Base-by-base conservation (phyloP, 2,113 vertebrate genomes). In the Xyliphius kryptos region DNA sequence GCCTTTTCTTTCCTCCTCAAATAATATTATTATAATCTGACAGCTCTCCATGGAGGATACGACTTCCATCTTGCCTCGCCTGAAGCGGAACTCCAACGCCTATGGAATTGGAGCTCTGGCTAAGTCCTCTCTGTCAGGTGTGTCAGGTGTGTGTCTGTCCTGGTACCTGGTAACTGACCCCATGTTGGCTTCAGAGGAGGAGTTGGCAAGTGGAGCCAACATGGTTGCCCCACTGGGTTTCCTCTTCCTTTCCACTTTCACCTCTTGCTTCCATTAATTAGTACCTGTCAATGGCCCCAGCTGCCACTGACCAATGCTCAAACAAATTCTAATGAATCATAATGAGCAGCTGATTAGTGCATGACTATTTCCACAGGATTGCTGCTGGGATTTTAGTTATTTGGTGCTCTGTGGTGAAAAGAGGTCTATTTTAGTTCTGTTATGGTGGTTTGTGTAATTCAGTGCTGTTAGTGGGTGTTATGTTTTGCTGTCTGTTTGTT, bases 21-120 rank as follows among this genome's bases (percentile, higher is more conserved):
- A n/a, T n/a, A n/a, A 37, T 19, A 51, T 37, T 64, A 47, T 56
- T 58, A 70, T 82, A 41, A 6, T 68, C 48, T 5, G 77, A 60
- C 78, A 98, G 95, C 85, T 95, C 60, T 98, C 95, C 78, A 95
- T 97, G 93, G 95, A 98, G 87, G 95, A 98, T 79, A 98, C 95
- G 26, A 97, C 93, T 70, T 98, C 95, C 76, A 98, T 98, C 74
- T 92, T 98, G 64, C 95, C 95, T 66, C 91, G 91, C 76, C 88
- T 96, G 73, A 98, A 97, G 81, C 87, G 90, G 74, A 92, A 94
- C 70, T 83, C 90, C 57, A 92, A 97, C 72, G 78, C 89, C 64
- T 97, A 97, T 57, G 95, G 95, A 81, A 98, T 98, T 74, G 94
- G 95, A 63, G 95, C 95, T 81, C 90, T 98, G 88, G 95, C 95